These are phyloP conservation scores for Scarus forsteni DNA, from an alignment of 2,797 vertebrate genomes.

Conservation along the genomic window DNA sequence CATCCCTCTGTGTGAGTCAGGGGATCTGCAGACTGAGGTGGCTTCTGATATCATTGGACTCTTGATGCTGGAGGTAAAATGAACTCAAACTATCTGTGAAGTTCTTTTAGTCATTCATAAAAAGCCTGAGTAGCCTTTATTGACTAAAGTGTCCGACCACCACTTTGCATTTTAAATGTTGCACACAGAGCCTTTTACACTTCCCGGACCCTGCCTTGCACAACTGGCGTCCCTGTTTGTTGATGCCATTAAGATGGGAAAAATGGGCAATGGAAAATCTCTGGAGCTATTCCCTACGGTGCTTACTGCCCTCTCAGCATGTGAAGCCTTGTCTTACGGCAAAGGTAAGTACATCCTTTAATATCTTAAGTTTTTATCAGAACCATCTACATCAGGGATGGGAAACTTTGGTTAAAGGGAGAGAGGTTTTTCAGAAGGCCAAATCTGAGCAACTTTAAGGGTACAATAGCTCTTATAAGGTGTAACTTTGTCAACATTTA, in stretches of 20 bases:
- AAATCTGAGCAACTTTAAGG: too few species aligned
- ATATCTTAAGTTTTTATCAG: not conserved
- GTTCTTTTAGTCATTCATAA: too few species aligned
- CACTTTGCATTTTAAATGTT: constrained; percentile 14
- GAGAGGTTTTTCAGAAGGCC: too few species aligned
- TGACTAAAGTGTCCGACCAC: not conserved
- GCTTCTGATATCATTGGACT: constrained; percentile 92
- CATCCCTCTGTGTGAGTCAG: constrained; percentile 92
- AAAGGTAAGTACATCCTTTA: constrained; percentile 84
- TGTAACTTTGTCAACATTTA: too few species aligned
- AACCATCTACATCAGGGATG: too few species aligned
- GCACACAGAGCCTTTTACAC: constrained; percentile 86
- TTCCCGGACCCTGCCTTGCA: constrained; percentile 86
- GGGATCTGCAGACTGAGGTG: constrained; percentile 90
- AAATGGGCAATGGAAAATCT: constrained; percentile 90
- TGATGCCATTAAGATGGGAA: constrained; percentile 88
- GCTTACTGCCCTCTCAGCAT: constrained; percentile 89
- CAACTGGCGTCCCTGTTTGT: constrained; percentile 90
- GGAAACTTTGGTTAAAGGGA: too few species aligned
- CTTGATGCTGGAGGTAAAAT: constrained; percentile 94
- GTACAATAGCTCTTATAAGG: too few species aligned
- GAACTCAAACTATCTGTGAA: not conserved
- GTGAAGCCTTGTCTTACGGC: constrained; percentile 88
- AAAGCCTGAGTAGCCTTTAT: not conserved
- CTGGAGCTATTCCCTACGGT: constrained; percentile 95